Conservation (phyloP, 2,797 vertebrate species). For the Microctenopoma lineatum region DNA sequence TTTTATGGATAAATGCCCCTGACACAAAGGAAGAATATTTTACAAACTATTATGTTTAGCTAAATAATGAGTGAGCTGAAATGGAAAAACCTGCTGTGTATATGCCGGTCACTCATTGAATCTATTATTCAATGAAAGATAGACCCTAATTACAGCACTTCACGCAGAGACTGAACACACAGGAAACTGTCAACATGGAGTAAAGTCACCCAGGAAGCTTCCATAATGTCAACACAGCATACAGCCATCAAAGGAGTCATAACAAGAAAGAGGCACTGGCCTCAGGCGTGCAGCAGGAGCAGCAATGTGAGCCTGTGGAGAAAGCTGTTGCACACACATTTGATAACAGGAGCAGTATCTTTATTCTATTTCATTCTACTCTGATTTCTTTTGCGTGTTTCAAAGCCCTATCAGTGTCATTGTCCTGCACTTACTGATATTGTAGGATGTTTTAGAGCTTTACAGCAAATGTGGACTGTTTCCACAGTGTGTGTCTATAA, state of each 20-base stretch:
- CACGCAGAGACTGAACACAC: conserved; percentile 49
- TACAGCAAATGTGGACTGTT: background rate
- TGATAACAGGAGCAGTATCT: conserved; percentile 26
- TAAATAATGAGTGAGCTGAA: conserved; percentile 52
- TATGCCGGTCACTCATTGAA: conserved; percentile 54
- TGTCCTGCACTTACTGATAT: background rate
- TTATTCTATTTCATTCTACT: background rate
- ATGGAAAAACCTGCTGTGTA: conserved; percentile 64
- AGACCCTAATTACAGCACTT: conserved; percentile 59
- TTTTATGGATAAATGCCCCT: conserved; percentile 37
- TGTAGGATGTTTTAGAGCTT: background rate
- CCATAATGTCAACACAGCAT: conserved; percentile 45
- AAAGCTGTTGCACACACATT: conserved; percentile 12
- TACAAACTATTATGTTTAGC: conserved; percentile 34
- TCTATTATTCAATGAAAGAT: conserved; percentile 60
- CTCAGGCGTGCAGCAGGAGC: conserved; percentile 14
- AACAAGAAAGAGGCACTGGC: conserved; percentile 34
- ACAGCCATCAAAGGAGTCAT: conserved; percentile 48
- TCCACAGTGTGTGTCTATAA: background rate
- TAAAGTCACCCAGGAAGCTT: conserved; percentile 53
- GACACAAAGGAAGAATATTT: conserved; percentile 61
- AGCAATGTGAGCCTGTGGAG: background rate
- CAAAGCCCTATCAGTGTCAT: background rate
- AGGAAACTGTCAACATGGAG: conserved; percentile 53
- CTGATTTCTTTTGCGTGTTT: background rate